These are phyloP conservation scores for Diloba caeruleocephala DNA, from an alignment of 2,888 invertebrate species.

Conservation along the genomic window DNA sequence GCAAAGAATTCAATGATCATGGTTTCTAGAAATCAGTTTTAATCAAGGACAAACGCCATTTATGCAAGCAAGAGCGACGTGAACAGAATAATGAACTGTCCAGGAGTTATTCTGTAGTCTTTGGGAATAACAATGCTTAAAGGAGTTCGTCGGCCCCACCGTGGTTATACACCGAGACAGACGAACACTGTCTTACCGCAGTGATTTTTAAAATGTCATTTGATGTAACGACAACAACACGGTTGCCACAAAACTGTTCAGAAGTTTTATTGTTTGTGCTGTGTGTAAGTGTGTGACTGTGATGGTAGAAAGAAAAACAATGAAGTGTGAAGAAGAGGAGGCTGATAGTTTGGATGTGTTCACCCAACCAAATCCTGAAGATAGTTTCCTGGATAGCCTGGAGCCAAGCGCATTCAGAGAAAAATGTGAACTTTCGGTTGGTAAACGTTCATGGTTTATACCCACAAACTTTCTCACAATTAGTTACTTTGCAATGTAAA, in stretches of 20 bases:
- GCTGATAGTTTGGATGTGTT: constrained; percentile 82
- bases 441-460: constrained; percentile 50
- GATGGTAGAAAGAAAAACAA: constrained; percentile 78
- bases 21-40: constrained; percentile 51
- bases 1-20: constrained; percentile 32
- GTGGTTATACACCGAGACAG: constrained; percentile 77
- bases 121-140: constrained; percentile 82
- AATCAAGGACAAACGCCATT: constrained; percentile 74
- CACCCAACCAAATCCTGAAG: constrained; percentile 64
- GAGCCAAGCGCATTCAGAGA: constrained; percentile 75
- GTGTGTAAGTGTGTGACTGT: constrained; percentile 55
- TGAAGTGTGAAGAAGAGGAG: constrained; percentile 77
- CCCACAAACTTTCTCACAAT: constrained; percentile 41
- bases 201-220: constrained; percentile 72
- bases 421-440: constrained; percentile 72
- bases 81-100: constrained; percentile 77
- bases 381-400: constrained; percentile 80
- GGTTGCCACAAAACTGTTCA: constrained; percentile 32
- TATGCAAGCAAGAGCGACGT: constrained; percentile 73
- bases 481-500: constrained; percentile 37
- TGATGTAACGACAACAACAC: constrained; percentile 61
- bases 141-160: constrained; percentile 82
- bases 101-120: constrained; percentile 77
- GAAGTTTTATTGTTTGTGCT: constrained; percentile 34
- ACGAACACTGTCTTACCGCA: constrained; percentile 60